Evolutionary conservation across 2,797 vertebrate species (phyloP).

Genomic region (Rhynchonycteris naso): DNA sequence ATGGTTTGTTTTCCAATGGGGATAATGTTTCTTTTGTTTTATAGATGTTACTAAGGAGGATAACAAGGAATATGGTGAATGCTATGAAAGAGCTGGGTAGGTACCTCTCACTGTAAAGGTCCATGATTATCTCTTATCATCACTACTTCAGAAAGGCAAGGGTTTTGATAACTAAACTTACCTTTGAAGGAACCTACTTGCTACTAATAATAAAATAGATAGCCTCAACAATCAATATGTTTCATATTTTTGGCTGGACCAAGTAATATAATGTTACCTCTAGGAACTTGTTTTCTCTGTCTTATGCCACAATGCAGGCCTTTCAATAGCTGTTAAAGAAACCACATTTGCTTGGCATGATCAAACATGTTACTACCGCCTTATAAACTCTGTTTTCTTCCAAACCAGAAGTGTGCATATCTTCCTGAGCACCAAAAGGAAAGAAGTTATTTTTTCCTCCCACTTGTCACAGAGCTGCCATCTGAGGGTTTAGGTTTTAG

Average conservation of each 20-base stretch:
- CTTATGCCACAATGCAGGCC: neutral
- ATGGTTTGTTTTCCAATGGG: neutral
- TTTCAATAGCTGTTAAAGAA: neutral
- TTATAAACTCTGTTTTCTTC: conserved; percentile 23
- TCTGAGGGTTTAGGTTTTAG: neutral
- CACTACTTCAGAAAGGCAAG: neutral
- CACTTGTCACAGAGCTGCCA: neutral
- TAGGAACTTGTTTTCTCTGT: neutral
- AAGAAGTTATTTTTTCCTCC: neutral
- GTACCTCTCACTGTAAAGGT: conserved; percentile 14
- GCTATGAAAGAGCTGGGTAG: conserved; percentile 81
- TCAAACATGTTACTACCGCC: neutral
- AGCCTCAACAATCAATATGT: neutral
- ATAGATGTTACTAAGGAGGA: conserved; percentile 71
- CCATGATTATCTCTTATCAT: neutral
- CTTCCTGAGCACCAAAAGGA: neutral
- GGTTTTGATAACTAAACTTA: neutral
- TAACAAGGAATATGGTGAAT: conserved; percentile 66
- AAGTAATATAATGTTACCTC: neutral
- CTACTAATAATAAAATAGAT: neutral
- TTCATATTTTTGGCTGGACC: neutral
- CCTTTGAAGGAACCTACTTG: conserved; percentile 10
- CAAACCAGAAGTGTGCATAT: neutral
- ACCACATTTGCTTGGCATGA: neutral
- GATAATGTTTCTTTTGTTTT: conserved; percentile 50